Conservation (phyloP, 2,888 invertebrate genomes). For the Drosophila prostipennis region DNA sequence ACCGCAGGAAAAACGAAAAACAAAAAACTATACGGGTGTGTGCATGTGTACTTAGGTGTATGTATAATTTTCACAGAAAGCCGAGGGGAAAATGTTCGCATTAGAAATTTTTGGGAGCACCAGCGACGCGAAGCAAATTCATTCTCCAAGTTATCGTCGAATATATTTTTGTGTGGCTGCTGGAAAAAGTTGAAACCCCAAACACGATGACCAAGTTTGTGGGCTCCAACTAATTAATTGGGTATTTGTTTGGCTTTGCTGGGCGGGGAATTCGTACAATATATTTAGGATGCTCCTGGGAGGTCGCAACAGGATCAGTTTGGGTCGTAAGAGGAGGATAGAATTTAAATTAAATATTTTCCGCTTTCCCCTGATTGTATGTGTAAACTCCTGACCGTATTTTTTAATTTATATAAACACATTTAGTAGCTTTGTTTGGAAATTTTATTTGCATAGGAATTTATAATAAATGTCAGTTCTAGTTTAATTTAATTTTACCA, state of each 20-base stretch:
- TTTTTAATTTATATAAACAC: not conserved
- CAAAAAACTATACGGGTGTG: constrained; percentile 5
- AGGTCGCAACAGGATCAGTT: constrained; percentile 10
- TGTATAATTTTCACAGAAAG: constrained; percentile 58
- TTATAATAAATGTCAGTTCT: no score
- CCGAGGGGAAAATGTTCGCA: constrained; percentile 38
- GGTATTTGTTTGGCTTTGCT: constrained; percentile 25
- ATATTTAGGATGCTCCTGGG: constrained; percentile 11
- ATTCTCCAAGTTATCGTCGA: constrained; percentile 45
- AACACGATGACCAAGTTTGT: constrained; percentile 34
- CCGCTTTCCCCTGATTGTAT: not conserved
- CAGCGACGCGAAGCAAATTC: constrained; percentile 17
- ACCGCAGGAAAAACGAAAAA: constrained; percentile 15
- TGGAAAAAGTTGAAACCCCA: constrained; percentile 15
- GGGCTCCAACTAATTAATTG: constrained; percentile 45
- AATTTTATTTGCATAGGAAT: no score
- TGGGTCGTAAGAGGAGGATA: not conserved
- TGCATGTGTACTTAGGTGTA: constrained; percentile 26
- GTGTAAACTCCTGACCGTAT: no score
- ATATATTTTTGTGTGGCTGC: constrained; percentile 27
- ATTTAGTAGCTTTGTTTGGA: no score
- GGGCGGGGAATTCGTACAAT: constrained; percentile 1
- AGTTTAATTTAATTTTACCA: no score
- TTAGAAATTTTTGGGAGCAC: constrained; percentile 19
- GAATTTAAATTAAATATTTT: constrained; percentile 25